These are phyloP conservation scores for Strigops habroptila DNA, from an alignment of 2,113 vertebrate species.

Conservation along the genomic window DNA sequence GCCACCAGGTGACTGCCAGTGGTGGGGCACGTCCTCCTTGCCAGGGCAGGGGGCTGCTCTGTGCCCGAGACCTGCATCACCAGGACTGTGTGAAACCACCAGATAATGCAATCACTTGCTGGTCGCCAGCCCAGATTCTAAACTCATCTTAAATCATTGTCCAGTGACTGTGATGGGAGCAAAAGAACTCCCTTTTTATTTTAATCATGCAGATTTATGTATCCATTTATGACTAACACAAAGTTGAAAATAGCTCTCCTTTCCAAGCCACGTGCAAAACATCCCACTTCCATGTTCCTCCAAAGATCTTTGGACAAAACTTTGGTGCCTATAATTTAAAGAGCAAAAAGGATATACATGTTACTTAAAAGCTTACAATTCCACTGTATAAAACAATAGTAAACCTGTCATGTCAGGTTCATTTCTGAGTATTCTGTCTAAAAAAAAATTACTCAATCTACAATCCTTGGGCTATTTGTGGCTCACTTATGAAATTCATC, in stretches of 20 bases:
- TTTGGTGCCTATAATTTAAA: neutral
- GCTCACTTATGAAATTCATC: neutral
- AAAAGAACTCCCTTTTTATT: neutral
- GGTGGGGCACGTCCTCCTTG: neutral
- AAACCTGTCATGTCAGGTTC: neutral
- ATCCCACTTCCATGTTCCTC: neutral
- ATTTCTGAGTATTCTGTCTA: neutral
- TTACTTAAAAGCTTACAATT: neutral
- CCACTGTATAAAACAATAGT: neutral
- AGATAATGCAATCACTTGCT: neutral
- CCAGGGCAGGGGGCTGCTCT: accelerated
- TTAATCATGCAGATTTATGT: neutral
- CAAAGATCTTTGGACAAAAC: neutral
- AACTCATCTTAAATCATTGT: neutral
- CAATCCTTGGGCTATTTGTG: neutral
- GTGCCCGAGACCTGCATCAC: neutral
- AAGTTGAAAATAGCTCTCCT: neutral
- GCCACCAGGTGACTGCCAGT: neutral
- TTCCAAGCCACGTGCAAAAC: neutral
- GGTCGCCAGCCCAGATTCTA: neutral
- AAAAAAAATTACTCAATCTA: neutral
- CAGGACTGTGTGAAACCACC: neutral
- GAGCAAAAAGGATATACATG: neutral
- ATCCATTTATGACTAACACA: neutral
- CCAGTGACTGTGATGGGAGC: neutral